Evolutionary conservation across 2,113 vertebrate genomes (phyloP).

Genomic region (Carlito syrichta): DNA sequence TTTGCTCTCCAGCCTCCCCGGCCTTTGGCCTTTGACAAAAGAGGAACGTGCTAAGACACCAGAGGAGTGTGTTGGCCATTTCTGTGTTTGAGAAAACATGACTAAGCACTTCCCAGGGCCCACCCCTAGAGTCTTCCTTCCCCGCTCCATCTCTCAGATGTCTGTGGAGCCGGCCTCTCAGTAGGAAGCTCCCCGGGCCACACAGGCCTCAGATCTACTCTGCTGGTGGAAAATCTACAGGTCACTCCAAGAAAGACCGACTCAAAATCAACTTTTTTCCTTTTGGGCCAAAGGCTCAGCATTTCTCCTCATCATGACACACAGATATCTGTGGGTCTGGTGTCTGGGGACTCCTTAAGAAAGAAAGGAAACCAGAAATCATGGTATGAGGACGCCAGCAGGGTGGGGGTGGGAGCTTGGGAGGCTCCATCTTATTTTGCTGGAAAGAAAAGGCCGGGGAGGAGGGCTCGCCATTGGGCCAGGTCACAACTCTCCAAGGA

Average conservation of each 20-base stretch:
- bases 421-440: not conserved
- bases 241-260: not conserved
- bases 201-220: not conserved
- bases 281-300: not conserved
- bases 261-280: not conserved
- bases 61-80: not conserved
- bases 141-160: not conserved
- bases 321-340: not conserved
- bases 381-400: no score
- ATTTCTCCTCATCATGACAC: not conserved
- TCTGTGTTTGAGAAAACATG: constrained; percentile 6
- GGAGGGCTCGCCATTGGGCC: accelerated
- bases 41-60: no score
- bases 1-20: not conserved
- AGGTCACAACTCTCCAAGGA: not conserved
- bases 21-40: no score
- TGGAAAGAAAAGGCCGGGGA: not conserved
- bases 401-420: not conserved
- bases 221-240: accelerated
- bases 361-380: not conserved
- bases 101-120: not conserved
- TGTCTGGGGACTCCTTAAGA: not conserved
- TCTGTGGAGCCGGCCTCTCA: not conserved
- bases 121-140: not conserved
- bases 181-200: no score